phyloP scores from a whole-genome alignment of 2,797 vertebrate genomes.

The Scolopax rusticola region DNA sequence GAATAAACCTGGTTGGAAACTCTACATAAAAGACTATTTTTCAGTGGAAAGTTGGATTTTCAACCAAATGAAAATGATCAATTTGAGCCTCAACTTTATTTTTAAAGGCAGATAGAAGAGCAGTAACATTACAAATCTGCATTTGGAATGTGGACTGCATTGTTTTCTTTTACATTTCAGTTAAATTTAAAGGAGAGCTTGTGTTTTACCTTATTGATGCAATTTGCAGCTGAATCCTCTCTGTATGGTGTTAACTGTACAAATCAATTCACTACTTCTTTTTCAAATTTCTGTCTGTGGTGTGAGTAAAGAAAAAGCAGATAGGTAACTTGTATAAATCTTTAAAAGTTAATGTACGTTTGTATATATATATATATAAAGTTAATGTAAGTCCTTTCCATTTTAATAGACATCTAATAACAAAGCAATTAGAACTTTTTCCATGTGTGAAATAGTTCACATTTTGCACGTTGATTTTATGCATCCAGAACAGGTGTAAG shows the following conservation, averaged over 20 bases:
- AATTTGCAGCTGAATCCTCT: not conserved
- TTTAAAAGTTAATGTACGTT: not conserved
- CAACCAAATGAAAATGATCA: not conserved
- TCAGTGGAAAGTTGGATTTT: slow-evolving; percentile 3
- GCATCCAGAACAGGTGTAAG: not conserved
- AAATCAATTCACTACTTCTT: not conserved
- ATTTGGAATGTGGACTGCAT: not conserved
- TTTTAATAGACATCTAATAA: not conserved
- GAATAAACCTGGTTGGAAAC: not conserved
- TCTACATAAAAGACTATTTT: not conserved
- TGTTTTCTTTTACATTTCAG: not conserved
- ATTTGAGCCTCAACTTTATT: not conserved
- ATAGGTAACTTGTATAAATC: not conserved
- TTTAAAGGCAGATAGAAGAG: slow-evolving; percentile 1
- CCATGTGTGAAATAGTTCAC: not conserved
- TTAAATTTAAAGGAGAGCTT: not conserved
- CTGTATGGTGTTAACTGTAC: not conserved
- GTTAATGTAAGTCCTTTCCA: not conserved
- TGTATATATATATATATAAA: not conserved
- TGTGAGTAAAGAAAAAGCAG: not conserved
- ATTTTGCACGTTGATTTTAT: not conserved
- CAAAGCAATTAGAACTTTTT: not conserved
- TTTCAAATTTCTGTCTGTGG: not conserved
- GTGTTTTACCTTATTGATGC: not conserved
- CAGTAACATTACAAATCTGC: not conserved